Conservation (phyloP, 2,113 vertebrate species). For the Tursiops truncatus region DNA sequence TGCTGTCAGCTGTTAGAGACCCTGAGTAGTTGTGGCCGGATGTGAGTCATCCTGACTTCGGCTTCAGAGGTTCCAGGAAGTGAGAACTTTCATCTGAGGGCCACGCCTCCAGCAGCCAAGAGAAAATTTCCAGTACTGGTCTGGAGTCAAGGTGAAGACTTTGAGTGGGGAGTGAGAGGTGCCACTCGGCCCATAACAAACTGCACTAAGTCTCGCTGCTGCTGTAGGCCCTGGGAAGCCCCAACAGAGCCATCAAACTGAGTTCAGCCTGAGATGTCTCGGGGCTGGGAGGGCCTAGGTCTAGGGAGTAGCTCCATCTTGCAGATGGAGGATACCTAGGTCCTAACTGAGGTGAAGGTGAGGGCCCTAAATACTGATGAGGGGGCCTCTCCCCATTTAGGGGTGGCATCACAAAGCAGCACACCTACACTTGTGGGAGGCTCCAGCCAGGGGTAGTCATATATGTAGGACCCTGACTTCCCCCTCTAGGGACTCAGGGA, state of each 20-base stretch:
- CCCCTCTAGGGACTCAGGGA: background rate
- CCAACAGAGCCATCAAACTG: background rate
- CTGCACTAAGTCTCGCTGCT: background rate
- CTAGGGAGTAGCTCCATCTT: background rate
- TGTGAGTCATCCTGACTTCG: background rate
- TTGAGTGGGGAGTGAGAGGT: background rate
- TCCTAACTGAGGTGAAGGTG: background rate
- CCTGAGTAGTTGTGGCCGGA: too few species aligned
- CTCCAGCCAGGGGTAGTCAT: background rate
- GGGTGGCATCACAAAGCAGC: background rate
- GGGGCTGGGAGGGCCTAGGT: background rate
- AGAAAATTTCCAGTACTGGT: background rate
- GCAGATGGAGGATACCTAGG: background rate
- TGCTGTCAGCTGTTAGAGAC: background rate
- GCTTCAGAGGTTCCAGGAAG: background rate
- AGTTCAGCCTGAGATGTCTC: background rate
- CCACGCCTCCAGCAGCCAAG: accelerated
- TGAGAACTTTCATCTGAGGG: accelerated
- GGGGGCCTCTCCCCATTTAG: accelerated
- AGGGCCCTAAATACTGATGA: background rate
- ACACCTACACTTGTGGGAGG: background rate
- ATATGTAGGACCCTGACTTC: background rate
- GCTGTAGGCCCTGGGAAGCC: background rate
- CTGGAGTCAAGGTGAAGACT: background rate
- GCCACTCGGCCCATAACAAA: background rate